phyloP scores from a whole-genome alignment of 2,888 invertebrate species.

The Tenthredo mesomela region DNA sequence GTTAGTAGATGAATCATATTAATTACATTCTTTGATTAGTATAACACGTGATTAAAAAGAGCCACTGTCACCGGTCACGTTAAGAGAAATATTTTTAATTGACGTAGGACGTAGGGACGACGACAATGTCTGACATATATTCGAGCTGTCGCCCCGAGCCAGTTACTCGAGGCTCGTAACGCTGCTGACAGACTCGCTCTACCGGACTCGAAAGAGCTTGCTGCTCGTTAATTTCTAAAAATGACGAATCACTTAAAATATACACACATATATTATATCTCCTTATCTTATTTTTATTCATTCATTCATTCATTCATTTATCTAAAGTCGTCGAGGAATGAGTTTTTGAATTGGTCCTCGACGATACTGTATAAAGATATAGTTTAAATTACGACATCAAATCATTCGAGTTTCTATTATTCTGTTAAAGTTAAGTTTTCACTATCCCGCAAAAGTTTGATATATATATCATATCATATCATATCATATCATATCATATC shows the following conservation, averaged over 20 bases:
- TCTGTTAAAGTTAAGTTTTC: not conserved
- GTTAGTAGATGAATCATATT: constrained; percentile 24
- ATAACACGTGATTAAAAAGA: constrained; percentile 32
- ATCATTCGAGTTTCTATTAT: not conserved
- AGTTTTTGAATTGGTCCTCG: constrained; percentile 18
- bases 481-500: not conserved
- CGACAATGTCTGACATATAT: constrained; percentile 38
- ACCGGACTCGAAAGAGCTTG: constrained; percentile 24
- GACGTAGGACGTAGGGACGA: constrained; percentile 17
- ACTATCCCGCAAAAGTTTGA: not conserved
- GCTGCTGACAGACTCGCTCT: constrained; percentile 16
- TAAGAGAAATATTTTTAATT: constrained; percentile 41
- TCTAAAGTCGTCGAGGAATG: constrained; percentile 9
- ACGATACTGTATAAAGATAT: not conserved
- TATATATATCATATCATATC: not conserved
- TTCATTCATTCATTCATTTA: not conserved
- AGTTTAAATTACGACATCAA: not conserved
- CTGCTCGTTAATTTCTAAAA: constrained; percentile 51
- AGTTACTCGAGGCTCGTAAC: not conserved
- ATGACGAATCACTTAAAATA: constrained; percentile 48
- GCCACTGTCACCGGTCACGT: not conserved
- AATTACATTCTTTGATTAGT: constrained; percentile 34
- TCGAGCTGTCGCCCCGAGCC: constrained; percentile 17
- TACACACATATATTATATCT: not conserved
- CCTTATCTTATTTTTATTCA: not conserved